Evolutionary conservation across 2,113 vertebrate genomes (phyloP).

Genomic region (Mus pahari): DNA sequence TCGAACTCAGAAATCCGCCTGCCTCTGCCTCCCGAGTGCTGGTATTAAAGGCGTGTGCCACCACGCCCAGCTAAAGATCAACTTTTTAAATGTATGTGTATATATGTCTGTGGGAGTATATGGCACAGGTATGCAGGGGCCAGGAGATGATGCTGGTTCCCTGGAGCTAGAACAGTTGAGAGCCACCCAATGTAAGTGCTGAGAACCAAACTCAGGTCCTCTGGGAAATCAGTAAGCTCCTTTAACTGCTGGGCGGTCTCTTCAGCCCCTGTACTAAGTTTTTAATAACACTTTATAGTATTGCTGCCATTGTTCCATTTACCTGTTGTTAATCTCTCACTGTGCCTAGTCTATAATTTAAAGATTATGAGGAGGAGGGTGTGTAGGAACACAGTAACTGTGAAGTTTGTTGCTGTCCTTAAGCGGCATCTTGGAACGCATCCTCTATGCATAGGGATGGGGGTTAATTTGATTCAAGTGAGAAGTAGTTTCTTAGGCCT

Average conservation of each 20-base stretch:
- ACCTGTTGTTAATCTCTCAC: background rate
- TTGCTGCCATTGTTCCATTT: background rate
- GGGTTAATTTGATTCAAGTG: background rate
- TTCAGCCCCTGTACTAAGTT: background rate
- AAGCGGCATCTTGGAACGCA: background rate
- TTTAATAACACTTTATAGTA: conserved; percentile 3
- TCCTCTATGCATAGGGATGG: background rate
- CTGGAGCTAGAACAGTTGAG: background rate
- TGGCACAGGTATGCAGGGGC: background rate
- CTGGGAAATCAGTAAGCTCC: background rate
- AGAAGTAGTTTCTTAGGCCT: background rate
- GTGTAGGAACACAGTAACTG: background rate
- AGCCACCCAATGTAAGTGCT: background rate
- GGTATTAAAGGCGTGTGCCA: too few species aligned
- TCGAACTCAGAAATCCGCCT: too few species aligned
- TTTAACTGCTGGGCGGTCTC: background rate
- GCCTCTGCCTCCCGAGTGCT: too few species aligned
- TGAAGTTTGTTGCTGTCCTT: background rate
- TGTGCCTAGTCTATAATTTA: background rate
- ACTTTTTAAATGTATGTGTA: background rate
- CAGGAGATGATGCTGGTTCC: background rate
- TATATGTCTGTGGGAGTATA: background rate
- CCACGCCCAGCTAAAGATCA: too few species aligned
- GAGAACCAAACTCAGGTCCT: background rate
- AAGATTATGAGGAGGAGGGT: background rate